Conservation (phyloP, 2,888 invertebrate genomes). For the Scrobipalpa atriplicella region DNA sequence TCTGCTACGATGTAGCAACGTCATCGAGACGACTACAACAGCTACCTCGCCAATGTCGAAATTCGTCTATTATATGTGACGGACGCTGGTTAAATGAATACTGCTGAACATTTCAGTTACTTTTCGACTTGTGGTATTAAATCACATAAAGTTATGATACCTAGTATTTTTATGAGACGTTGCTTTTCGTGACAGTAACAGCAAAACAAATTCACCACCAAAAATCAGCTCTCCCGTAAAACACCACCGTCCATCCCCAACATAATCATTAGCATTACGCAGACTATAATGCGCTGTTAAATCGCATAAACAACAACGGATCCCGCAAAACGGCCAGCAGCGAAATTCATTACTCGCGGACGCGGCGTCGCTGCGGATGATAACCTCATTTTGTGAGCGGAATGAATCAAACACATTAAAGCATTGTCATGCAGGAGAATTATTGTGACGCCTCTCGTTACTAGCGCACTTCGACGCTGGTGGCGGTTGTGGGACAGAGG, state of each 20-base stretch:
- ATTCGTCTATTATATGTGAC: too few relatives aligned
- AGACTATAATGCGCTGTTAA: constrained; percentile 31
- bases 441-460: constrained; percentile 81
- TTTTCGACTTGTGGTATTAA: too few relatives aligned
- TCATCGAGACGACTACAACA: too few relatives aligned
- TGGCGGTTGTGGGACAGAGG: constrained; percentile 46
- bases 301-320: constrained; percentile 46
- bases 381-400: constrained; percentile 78
- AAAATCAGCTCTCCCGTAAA: not conserved
- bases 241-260: constrained; percentile 6
- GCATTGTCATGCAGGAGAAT: constrained; percentile 80
- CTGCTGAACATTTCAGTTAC: too few relatives aligned
- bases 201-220: not conserved
- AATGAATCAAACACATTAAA: constrained; percentile 81
- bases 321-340: constrained; percentile 49
- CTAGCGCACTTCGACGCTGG: constrained; percentile 70
- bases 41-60: too few relatives aligned
- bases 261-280: constrained; percentile 23
- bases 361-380: constrained; percentile 67
- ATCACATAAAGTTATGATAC: too few relatives aligned
- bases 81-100: too few relatives aligned
- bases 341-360: constrained; percentile 69
- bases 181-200: not conserved
- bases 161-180: too few relatives aligned
- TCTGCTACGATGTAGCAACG: too few relatives aligned